A percentile compares a stretch with the other conserved stretches of the same genome.
These are phyloP conservation scores for Laspeyria flexula DNA, from an alignment of 2,888 invertebrate genomes.

Conservation along the genomic window DNA sequence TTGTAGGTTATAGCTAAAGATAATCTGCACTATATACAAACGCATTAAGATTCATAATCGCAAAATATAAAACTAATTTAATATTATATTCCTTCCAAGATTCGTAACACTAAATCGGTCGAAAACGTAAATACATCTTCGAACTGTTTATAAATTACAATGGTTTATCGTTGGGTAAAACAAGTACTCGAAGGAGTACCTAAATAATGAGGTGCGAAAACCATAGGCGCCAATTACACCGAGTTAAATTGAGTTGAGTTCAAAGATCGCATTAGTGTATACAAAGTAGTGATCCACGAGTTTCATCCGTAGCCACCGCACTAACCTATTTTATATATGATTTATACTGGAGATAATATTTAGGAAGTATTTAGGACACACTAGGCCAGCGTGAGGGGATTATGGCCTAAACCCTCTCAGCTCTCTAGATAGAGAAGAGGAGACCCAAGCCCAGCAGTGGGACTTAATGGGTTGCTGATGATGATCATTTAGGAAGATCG, in stretches of 20 bases:
- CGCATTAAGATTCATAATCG: background rate
- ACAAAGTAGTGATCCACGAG: slow-evolving; percentile 16
- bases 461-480: too few species aligned
- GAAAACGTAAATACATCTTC: background rate
- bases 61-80: background rate
- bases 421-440: too few species aligned
- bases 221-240: slow-evolving; percentile 17
- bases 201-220: slow-evolving; percentile 12
- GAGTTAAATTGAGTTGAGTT: slow-evolving; percentile 17
- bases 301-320: slow-evolving; percentile 16
- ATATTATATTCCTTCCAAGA: background rate
- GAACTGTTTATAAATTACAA: background rate
- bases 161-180: background rate
- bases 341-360: background rate
- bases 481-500: too few species aligned
- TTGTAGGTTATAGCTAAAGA: background rate
- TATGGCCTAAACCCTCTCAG: too few species aligned
- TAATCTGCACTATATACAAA: background rate
- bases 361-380: background rate
- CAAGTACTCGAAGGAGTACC: background rate
- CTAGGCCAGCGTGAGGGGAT: background rate
- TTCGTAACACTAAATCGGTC: background rate
- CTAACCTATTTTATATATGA: slow-evolving; percentile 19
- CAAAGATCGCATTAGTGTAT: slow-evolving; percentile 45
- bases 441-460: too few species aligned